Percentiles rank a stretch among this genome's conserved stretches.
phyloP scores from a whole-genome alignment of 2,113 vertebrate species.

The Chaetops frenatus region DNA sequence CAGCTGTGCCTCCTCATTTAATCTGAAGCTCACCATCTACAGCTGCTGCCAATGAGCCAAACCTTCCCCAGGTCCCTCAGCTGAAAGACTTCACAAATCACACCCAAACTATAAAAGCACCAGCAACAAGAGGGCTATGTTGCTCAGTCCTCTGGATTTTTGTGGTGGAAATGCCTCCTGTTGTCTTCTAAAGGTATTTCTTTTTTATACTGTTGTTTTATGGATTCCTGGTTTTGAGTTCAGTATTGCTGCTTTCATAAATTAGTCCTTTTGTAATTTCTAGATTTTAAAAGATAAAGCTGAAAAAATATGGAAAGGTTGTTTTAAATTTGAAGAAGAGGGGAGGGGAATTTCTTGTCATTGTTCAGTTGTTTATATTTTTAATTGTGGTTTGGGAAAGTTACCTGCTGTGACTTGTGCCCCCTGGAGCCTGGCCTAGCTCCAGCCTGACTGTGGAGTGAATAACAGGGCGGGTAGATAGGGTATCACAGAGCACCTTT shows the following conservation, averaged over 20 bases:
- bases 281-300: not conserved
- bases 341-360: rapidly evolving
- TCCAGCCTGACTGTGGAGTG: not conserved
- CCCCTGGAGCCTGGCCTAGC: not conserved
- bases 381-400: not conserved
- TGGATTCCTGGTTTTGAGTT: not conserved
- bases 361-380: not conserved
- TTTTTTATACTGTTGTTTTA: not conserved
- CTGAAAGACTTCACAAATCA: not conserved
- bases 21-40: not conserved
- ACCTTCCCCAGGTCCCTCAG: not conserved
- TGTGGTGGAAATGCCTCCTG: rapidly evolving
- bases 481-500: rapidly evolving
- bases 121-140: rapidly evolving
- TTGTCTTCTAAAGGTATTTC: not conserved
- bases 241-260: rapidly evolving
- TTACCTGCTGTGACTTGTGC: not conserved
- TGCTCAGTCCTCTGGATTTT: rapidly evolving
- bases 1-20: not conserved
- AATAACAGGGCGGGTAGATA: not conserved
- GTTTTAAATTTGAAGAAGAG: not conserved
- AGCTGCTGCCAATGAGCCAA: not conserved
- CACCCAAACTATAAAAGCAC: not conserved
- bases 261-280: not conserved
- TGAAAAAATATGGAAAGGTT: rapidly evolving